Percentiles rank a stretch among this genome's conserved stretches.
These are phyloP conservation scores for Hirtodrosophila cameraria DNA, from an alignment of 2,888 invertebrate species.

Conservation along the genomic window DNA sequence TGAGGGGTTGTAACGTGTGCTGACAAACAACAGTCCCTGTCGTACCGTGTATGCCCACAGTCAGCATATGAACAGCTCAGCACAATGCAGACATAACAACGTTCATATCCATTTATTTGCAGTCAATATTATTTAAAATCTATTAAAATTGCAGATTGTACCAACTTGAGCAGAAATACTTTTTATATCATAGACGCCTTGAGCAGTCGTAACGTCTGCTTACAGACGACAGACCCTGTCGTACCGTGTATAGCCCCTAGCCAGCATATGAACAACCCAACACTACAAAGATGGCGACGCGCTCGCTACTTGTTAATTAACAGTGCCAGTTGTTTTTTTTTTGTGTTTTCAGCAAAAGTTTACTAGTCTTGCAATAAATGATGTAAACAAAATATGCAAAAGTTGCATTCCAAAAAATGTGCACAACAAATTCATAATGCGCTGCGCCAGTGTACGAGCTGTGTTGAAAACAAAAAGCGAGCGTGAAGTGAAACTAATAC, in stretches of 20 bases:
- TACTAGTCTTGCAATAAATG: slow-evolving; percentile 45
- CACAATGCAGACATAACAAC: slow-evolving; percentile 77
- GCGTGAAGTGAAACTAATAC: slow-evolving; percentile 73
- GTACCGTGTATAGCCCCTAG: slow-evolving; percentile 28
- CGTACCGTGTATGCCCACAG: slow-evolving; percentile 27
- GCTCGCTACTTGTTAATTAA: slow-evolving; percentile 78
- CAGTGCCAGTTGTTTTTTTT: slow-evolving; percentile 73
- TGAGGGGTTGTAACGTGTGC: slow-evolving; percentile 14
- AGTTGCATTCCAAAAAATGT: slow-evolving; percentile 20
- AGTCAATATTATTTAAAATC: no score
- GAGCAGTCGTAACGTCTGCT: slow-evolving; percentile 12
- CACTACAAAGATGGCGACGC: slow-evolving; percentile 77
- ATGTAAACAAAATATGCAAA: slow-evolving; percentile 50
- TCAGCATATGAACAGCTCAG: slow-evolving; percentile 52
- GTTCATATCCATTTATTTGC: no score
- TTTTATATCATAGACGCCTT: neutral
- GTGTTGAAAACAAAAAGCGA: slow-evolving; percentile 37
- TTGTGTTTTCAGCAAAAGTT: slow-evolving; percentile 61
- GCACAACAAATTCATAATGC: slow-evolving; percentile 44
- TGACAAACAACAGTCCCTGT: neutral
- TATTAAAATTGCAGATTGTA: neutral
- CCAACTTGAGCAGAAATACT: neutral
- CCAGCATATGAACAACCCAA: slow-evolving; percentile 53
- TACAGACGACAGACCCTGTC: neutral
- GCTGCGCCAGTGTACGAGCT: slow-evolving; percentile 26